Conservation (phyloP, 2,113 vertebrate genomes). For the Anoura caudifer region DNA sequence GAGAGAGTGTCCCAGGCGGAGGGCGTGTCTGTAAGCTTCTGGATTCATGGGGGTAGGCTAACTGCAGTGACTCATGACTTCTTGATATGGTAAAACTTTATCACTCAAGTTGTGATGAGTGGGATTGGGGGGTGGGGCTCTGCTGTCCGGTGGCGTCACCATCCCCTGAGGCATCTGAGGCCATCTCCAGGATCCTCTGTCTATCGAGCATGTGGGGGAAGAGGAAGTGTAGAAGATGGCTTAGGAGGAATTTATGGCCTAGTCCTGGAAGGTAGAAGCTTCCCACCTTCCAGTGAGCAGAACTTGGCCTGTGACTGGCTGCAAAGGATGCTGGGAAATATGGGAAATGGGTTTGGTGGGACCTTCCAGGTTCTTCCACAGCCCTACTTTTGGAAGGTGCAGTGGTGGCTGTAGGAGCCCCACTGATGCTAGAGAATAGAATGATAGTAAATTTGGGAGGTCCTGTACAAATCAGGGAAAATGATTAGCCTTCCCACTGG, state of each 20-base stretch:
- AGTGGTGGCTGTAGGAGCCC: background rate
- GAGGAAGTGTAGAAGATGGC: background rate
- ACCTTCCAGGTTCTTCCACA: fast-evolving
- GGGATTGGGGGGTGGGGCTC: fast-evolving
- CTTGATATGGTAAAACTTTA: background rate
- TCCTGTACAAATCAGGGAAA: background rate
- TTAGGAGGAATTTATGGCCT: background rate
- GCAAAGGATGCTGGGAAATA: background rate
- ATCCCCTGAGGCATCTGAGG: background rate
- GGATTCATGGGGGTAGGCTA: fast-evolving
- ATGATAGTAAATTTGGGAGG: background rate
- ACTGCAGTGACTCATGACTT: background rate
- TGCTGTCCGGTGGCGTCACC: background rate
- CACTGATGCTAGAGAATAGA: background rate
- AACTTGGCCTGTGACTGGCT: background rate
- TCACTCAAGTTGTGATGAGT: background rate
- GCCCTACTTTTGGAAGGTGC: background rate
- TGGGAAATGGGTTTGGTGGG: background rate
- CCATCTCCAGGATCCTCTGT: background rate
- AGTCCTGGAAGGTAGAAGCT: background rate
- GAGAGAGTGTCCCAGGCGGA: background rate
- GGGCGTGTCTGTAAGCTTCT: background rate
- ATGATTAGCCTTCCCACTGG: background rate
- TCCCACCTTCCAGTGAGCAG: background rate
- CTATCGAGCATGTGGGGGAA: background rate